A percentile compares a stretch with the other conserved stretches of the same genome.
phyloP scores from a whole-genome alignment of 2,113 vertebrate genomes.

The Alethe diademata region DNA sequence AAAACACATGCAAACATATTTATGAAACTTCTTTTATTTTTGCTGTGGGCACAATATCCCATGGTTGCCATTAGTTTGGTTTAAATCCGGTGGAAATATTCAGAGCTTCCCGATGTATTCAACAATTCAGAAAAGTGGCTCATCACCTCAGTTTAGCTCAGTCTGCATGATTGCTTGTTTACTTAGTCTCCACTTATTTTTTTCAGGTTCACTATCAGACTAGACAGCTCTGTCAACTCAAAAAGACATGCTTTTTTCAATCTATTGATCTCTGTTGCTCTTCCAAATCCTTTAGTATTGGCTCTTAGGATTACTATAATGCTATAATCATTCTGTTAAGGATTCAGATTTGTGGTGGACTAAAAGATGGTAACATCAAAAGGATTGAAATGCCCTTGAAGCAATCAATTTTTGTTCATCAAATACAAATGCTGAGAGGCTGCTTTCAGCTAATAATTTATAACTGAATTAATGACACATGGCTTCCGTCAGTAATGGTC shows the following conservation, averaged over 20 bases:
- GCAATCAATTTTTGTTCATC: conserved; percentile 84
- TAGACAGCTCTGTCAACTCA: conserved; percentile 78
- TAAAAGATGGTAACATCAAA: conserved; percentile 83
- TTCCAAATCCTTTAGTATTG: conserved; percentile 86
- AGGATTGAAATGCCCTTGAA: conserved; percentile 84
- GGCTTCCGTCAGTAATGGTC: conserved; percentile 67
- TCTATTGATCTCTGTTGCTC: conserved; percentile 85
- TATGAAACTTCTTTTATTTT: conserved; percentile 55
- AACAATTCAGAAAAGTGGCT: conserved; percentile 52
- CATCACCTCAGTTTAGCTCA: conserved; percentile 35
- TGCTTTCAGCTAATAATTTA: conserved; percentile 81
- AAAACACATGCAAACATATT: conserved; percentile 66
- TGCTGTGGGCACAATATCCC: conserved; percentile 70
- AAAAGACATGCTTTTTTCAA: conserved; percentile 83
- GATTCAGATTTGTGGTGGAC: conserved; percentile 83
- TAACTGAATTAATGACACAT: conserved; percentile 84
- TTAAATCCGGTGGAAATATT: conserved; percentile 80
- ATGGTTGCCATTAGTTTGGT: conserved; percentile 79
- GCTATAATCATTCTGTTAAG: conserved; percentile 86
- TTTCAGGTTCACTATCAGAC: conserved; percentile 78
- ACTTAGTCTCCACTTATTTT: conserved; percentile 74
- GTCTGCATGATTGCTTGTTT: conserved; percentile 55
- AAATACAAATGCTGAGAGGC: conserved; percentile 82
- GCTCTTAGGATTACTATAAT: conserved; percentile 89
- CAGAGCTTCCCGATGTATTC: conserved; percentile 55